Percentiles rank a stretch among this genome's conserved stretches.
phyloP scores from a whole-genome alignment of 1,140 invertebrate species.

The Lanistes nyassanus region DNA sequence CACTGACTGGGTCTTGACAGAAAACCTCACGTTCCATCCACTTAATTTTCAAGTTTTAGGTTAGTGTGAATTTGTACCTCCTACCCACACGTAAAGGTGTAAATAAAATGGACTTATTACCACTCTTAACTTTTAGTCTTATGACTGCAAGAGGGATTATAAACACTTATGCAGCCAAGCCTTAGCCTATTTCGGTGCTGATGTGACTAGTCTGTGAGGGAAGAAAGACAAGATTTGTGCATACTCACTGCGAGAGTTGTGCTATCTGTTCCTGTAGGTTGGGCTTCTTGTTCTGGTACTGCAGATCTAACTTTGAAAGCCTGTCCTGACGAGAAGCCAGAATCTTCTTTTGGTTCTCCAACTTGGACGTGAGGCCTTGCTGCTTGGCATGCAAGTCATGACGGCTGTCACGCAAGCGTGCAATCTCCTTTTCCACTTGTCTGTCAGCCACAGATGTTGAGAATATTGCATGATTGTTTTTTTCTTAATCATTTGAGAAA shows the following conservation, averaged over 20 bases:
- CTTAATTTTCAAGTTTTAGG: too few species aligned
- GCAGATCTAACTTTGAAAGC: slow-evolving; percentile 36
- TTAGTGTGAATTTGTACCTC: too few species aligned
- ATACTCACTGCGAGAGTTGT: slow-evolving; percentile 28
- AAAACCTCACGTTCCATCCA: too few species aligned
- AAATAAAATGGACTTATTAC: not conserved
- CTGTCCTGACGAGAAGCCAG: slow-evolving; percentile 36
- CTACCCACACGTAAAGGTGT: not conserved
- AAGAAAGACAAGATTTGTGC: too few species aligned
- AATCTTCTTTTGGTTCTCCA: slow-evolving; percentile 36
- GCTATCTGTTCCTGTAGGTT: slow-evolving; percentile 32
- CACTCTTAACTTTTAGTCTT: too few species aligned
- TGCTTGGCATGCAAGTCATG: slow-evolving; percentile 32
- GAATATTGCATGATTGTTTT: not conserved
- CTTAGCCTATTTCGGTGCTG: not conserved
- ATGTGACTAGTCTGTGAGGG: too few species aligned
- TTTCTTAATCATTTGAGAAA: not conserved
- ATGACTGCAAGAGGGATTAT: not conserved
- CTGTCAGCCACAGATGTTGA: too few species aligned
- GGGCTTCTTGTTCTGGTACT: slow-evolving; percentile 40
- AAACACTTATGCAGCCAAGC: slow-evolving; percentile 3
- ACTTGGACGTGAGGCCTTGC: slow-evolving; percentile 23
- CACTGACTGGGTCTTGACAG: too few species aligned
- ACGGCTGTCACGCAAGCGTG: slow-evolving; percentile 33
- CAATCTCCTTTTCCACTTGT: slow-evolving; percentile 35